Conservation (phyloP, 2,888 invertebrate species). For the Thymelicus sylvestris region DNA sequence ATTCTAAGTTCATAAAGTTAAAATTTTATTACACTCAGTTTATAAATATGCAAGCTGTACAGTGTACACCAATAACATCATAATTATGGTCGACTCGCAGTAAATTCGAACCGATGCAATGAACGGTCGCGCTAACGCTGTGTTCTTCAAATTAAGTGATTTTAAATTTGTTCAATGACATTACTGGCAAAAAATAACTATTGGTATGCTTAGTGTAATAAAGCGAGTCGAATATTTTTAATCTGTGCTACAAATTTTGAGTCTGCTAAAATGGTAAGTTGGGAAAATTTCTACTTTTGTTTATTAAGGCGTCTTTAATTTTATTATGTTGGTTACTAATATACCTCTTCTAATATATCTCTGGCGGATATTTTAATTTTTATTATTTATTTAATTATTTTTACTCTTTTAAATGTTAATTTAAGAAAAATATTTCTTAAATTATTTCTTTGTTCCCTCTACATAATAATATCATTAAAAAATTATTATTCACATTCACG, state of each 20-base stretch:
- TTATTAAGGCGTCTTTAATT: constrained; percentile 19
- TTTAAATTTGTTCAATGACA: not conserved
- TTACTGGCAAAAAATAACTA: constrained; percentile 11
- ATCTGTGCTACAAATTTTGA: constrained; percentile 22
- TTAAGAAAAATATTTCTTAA: too few relatives aligned
- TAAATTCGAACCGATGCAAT: constrained; percentile 34
- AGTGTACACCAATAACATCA: constrained; percentile 17
- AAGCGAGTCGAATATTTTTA: constrained; percentile 1
- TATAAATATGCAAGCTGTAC: constrained; percentile 32
- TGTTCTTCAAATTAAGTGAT: constrained; percentile 18
- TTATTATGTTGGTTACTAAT: not conserved
- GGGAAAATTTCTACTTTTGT: constrained; percentile 44
- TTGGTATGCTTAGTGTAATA: constrained; percentile 5
- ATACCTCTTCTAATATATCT: too few relatives aligned
- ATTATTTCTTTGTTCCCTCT: too few relatives aligned
- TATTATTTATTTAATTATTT: not conserved
- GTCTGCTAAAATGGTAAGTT: constrained; percentile 49
- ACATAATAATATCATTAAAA: too few relatives aligned
- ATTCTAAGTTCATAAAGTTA: constrained; percentile 8
- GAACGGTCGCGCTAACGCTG: constrained; percentile 39
- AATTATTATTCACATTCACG: too few relatives aligned
- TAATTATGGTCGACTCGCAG: constrained; percentile 34
- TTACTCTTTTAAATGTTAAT: too few relatives aligned
- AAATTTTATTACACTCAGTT: constrained; percentile 19
- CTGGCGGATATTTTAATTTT: not conserved